These are phyloP conservation scores for Etheostoma perlongum DNA, from an alignment of 2,797 vertebrate genomes.

Conservation along the genomic window DNA sequence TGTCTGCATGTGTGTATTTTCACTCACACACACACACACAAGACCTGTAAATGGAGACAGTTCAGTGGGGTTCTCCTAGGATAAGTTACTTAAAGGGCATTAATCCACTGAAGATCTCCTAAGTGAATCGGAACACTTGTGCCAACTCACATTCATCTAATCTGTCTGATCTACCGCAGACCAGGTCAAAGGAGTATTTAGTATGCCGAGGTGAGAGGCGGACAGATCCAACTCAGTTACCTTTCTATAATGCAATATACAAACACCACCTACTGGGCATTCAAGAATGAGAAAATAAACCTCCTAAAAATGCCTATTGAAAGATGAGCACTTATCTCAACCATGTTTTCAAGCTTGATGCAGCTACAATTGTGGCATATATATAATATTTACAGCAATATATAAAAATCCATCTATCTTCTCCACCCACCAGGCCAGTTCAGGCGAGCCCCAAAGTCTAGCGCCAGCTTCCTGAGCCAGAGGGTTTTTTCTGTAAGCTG, in stretches of 20 bases:
- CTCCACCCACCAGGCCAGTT: conserved; percentile 90
- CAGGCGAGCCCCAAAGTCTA: conserved; percentile 88
- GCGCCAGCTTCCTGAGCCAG: conserved; percentile 90
- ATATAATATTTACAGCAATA: neutral
- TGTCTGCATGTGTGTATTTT: conserved; percentile 4
- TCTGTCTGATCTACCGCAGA: conserved; percentile 73
- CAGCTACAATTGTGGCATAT: neutral
- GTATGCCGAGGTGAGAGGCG: conserved; percentile 24
- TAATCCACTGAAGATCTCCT: conserved; percentile 69
- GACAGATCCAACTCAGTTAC: neutral
- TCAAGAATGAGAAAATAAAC: conserved; percentile 1
- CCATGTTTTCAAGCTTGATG: conserved; percentile 10
- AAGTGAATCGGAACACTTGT: conserved; percentile 69
- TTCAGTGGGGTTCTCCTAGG: conserved; percentile 54
- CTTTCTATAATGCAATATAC: neutral
- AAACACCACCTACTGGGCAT: conserved; percentile 56
- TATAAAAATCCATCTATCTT: neutral
- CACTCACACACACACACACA: neutral
- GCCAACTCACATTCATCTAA: conserved; percentile 75
- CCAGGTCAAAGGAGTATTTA: conserved; percentile 10
- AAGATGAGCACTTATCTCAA: neutral
- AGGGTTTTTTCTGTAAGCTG: conserved; percentile 87
- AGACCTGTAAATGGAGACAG: conserved; percentile 33
- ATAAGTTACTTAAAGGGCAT: conserved; percentile 63
- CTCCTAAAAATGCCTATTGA: neutral